These are phyloP conservation scores for Macrobrachium nipponense DNA, from an alignment of 1,140 invertebrate species.

Conservation along the genomic window DNA sequence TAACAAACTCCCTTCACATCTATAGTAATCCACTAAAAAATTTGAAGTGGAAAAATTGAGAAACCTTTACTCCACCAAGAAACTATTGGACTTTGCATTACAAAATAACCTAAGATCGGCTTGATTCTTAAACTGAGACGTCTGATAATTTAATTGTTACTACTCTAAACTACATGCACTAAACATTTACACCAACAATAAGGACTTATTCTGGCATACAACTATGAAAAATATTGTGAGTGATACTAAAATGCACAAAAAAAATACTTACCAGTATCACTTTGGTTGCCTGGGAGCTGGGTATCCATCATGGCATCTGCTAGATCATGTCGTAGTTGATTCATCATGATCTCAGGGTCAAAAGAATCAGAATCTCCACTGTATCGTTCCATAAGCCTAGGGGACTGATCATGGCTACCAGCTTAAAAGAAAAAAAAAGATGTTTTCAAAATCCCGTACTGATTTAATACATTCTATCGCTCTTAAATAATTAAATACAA, in stretches of 20 bases:
- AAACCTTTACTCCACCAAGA: too few species aligned
- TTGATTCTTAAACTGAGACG: too few species aligned
- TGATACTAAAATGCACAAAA: not conserved
- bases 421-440: conserved; percentile 64
- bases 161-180: too few species aligned
- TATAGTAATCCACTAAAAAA: too few species aligned
- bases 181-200: too few species aligned
- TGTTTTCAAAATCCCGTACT: not conserved
- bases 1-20: too few species aligned
- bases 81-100: too few species aligned
- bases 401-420: conserved; percentile 92
- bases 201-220: too few species aligned
- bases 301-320: conserved; percentile 95
- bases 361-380: conserved; percentile 72
- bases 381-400: conserved; percentile 82
- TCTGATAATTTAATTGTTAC: too few species aligned
- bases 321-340: conserved; percentile 86
- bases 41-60: too few species aligned
- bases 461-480: not conserved
- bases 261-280: conserved; percentile 74
- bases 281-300: conserved; percentile 70
- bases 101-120: too few species aligned
- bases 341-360: conserved; percentile 74
- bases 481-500: too few species aligned
- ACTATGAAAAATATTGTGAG: not conserved